A percentile compares a stretch with the other conserved stretches of the same genome.
phyloP scores from a whole-genome alignment of 1,140 invertebrate genomes.

The Lithobius niger region DNA sequence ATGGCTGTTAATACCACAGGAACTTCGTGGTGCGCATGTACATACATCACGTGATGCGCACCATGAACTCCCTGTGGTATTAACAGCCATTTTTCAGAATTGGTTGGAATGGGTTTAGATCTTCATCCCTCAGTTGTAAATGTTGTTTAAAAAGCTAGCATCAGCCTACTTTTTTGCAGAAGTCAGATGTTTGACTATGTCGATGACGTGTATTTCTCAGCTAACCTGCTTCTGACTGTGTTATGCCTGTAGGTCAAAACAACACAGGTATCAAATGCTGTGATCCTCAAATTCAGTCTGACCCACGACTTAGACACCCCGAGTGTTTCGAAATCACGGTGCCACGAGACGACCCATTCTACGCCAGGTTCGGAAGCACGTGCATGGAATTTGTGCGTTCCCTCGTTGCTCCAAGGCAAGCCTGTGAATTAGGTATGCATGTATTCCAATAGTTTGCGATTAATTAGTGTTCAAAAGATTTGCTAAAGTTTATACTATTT shows the following conservation, averaged over 20 bases:
- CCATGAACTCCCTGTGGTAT: too few relatives aligned
- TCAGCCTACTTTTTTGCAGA: too few relatives aligned
- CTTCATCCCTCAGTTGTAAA: too few relatives aligned
- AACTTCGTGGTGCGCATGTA: too few relatives aligned
- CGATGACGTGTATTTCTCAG: too few relatives aligned
- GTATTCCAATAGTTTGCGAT: not conserved
- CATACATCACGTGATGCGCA: too few relatives aligned
- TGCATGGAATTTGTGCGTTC: conserved; percentile 56
- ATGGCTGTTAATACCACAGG: too few relatives aligned
- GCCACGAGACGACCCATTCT: conserved; percentile 20
- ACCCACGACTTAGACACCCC: conserved; percentile 18
- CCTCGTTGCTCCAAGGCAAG: conserved; percentile 42
- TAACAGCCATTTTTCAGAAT: too few relatives aligned
- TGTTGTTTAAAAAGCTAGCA: too few relatives aligned
- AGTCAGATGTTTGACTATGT: too few relatives aligned
- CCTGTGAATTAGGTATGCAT: conserved; percentile 39
- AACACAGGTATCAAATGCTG: conserved; percentile 42
- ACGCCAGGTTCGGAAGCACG: conserved; percentile 5
- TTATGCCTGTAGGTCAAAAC: conserved; percentile 7
- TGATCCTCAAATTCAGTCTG: conserved; percentile 31
- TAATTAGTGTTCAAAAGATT: not conserved
- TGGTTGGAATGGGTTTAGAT: too few relatives aligned
- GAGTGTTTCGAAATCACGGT: conserved; percentile 23
- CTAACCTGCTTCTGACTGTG: too few relatives aligned
- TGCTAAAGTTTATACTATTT: not conserved